Base-by-base conservation (phyloP, 2,113 vertebrate genomes). In the Protomyctophum bolini region DNA sequence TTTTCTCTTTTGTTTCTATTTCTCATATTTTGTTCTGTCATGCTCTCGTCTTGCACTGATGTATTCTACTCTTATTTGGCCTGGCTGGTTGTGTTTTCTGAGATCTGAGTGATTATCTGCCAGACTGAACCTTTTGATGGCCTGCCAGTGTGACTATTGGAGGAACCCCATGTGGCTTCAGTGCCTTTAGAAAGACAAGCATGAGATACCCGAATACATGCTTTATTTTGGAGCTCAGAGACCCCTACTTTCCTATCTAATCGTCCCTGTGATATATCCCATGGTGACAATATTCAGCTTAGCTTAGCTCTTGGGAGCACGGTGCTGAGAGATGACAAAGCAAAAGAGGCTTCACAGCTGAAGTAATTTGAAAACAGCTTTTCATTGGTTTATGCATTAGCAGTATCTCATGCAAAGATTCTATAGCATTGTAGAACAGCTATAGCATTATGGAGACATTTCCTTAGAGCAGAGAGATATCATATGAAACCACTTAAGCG, bases 71-170 rank as follows among this genome's bases (percentile, higher is more conserved):
- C 48, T 70, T 46, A 58, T 78, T 80, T 68, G 72, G 58, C 63
- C 58, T 49, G 63, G 46, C 29, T 70, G 57, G n/a, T 82, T 78
- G 73, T 73, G 60, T 81, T 79, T 50, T 68, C 21, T 33, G 52
- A 77, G 70, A 84, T 85, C 52, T 56, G 62, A 85, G 78, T 85
- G 83, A 90, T 88, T 83, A 86, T 83, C 78, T 77, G 80, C 74
- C 65, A 74, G 75, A 55, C 70, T 83, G 83, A 85, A 67, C 65
- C 77, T 70, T 80, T 73, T 71, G 61, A 76, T 72, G 81, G 69
- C 76, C 73, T 33, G 71, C 73, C 77, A 79, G 51, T 68, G 70
- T 75, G 77, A 81, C 80, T 75, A 84, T 67, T 58, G 58, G 48
- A 81, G 66, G 33, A 3, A 71, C 83, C 75, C 79, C 80, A 41